Base-by-base conservation (phyloP, 2,888 invertebrate genomes). In the Drosophila nr. fundita region DNA sequence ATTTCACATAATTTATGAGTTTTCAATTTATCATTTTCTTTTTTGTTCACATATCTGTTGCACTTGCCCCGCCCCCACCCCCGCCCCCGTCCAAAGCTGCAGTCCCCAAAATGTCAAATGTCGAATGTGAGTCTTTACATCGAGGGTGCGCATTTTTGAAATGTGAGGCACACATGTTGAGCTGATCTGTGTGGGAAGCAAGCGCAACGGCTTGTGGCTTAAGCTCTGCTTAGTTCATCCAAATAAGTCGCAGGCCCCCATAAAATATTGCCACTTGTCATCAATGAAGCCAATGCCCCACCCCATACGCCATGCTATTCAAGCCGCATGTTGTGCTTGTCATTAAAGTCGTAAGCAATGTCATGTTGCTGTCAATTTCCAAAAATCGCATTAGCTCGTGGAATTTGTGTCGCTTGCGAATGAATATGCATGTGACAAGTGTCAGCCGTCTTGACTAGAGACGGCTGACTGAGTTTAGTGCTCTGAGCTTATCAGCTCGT, bases 331-430 rank as follows among this genome's bases (percentile, higher is more conserved):
- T 81, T 83, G 71, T 73, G 80, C 61, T 70, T 87, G 80, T 86
- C 85, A 85, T 89, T 90, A 87, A 81, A 90, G 74, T 83, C 85
- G 86, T 87, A 90, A 80, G 87, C 76, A 77, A 77, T 90, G 90
- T 90, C 90, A 89, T 85, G 88, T 90, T 58, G 83, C 89, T 90
- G 90, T 90, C 90, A 90, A 88, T 90, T 90, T 76, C 64, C 69
- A 78, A 81, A 78, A 84, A 86, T 87, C 78, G 82, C 84, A 87
- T 85, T 85, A 87, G 80, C 80, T 77, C 65, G 57, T 68, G 70
- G 69, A 68, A 76, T 73, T 69, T 68, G 65, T 50, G 34, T 55
- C 27, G 62, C 58, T 30, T 48, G 48, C 54, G 10, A 49, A n/a
- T 42, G 42, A 57, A 57, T 34, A 42, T 55, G 59, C 34, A 53